These are phyloP conservation scores for Agrilus planipennis DNA, from an alignment of 1,140 invertebrate species.

Conservation along the genomic window DNA sequence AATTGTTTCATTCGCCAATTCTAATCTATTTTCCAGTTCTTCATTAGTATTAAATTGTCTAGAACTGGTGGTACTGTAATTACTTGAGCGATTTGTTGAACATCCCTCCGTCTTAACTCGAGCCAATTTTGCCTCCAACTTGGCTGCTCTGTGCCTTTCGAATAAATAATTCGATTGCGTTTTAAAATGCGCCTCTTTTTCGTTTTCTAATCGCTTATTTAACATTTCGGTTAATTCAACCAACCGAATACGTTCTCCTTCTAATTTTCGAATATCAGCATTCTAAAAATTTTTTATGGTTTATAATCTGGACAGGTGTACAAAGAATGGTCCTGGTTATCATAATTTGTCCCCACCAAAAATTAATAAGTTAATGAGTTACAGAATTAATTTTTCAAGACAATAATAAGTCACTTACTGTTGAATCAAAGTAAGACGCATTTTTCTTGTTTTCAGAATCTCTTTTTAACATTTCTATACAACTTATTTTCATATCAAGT, in stretches of 20 bases:
- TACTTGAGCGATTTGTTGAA: neutral
- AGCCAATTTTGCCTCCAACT: slow-evolving; percentile 23
- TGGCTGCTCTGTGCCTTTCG: slow-evolving; percentile 25
- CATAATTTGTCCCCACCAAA: too few species aligned
- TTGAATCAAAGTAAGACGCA: too few species aligned
- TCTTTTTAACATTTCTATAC: neutral
- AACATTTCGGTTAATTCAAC: slow-evolving; percentile 39
- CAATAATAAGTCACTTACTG: too few species aligned
- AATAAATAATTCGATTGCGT: slow-evolving; percentile 15
- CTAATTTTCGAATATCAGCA: slow-evolving; percentile 30
- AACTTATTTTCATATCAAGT: slow-evolving; percentile 5
- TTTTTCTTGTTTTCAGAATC: neutral
- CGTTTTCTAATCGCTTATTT: slow-evolving; percentile 39
- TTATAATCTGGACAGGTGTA: too few species aligned
- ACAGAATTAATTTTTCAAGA: too few species aligned
- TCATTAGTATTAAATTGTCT: neutral
- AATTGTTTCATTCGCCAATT: slow-evolving; percentile 29
- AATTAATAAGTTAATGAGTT: too few species aligned
- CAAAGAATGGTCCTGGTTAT: too few species aligned
- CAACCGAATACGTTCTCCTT: slow-evolving; percentile 41
- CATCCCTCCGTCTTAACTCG: slow-evolving; percentile 19
- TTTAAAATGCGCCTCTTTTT: slow-evolving; percentile 29
- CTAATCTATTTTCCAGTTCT: slow-evolving; percentile 19
- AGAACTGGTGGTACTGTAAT: neutral
- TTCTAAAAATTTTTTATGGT: slow-evolving; percentile 1